phyloP scores from a whole-genome alignment of 2,888 invertebrate genomes.

The Nemurella pictetii region DNA sequence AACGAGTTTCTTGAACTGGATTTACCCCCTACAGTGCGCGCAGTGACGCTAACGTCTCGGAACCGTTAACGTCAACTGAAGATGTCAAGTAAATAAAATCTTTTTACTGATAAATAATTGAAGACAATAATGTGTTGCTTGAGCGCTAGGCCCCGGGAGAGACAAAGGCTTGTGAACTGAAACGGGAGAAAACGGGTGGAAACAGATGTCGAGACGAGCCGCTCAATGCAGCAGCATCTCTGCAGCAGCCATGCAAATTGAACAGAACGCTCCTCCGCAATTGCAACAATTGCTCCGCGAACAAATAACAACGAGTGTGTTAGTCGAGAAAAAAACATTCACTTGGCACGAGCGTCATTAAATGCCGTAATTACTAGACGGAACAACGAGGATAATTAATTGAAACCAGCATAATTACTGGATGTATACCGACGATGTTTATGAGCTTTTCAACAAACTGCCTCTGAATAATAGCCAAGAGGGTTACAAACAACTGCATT shows the following conservation, averaged over 20 bases:
- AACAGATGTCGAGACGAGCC: not conserved
- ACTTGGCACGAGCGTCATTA: not conserved
- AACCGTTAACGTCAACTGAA: not conserved
- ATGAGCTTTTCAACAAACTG: not conserved
- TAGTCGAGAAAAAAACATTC: not conserved
- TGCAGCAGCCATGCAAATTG: not conserved
- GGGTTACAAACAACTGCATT: not conserved
- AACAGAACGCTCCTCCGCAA: not conserved
- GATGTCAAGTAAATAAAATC: not conserved
- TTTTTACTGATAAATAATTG: not conserved
- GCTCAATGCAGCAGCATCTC: not conserved
- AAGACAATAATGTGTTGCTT: not conserved
- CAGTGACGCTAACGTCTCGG: not conserved
- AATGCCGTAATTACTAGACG: not conserved
- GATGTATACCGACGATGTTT: not conserved
- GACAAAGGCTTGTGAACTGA: not conserved
- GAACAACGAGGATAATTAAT: not conserved
- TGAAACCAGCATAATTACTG: not conserved
- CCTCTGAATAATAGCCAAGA: not conserved
- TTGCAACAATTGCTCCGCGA: not conserved
- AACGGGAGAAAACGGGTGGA: not conserved
- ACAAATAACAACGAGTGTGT: not conserved
- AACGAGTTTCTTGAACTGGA: not conserved
- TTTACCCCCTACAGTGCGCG: not conserved
- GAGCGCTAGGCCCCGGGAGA: not conserved